phyloP scores from a whole-genome alignment of 2,888 invertebrate species.

The Phyllotreta cruciferae region DNA sequence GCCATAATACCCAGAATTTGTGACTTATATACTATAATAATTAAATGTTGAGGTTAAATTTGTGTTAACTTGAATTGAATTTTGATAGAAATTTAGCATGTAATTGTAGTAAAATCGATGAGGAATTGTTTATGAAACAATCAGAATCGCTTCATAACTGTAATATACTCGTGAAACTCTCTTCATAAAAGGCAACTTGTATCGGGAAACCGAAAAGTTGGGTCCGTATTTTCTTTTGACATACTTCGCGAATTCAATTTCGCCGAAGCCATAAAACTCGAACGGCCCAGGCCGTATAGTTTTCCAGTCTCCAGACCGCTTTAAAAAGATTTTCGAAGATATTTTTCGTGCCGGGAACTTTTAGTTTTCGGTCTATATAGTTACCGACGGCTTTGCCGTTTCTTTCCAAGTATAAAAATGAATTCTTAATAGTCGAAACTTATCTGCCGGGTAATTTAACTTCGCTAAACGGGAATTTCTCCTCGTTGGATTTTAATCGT shows the following conservation, averaged over 20 bases:
- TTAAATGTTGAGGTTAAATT: too few relatives aligned
- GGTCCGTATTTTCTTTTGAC: slow-evolving; percentile 5
- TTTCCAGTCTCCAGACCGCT: not conserved
- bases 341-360: slow-evolving; percentile 2
- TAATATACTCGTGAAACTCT: slow-evolving; percentile 4
- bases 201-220: slow-evolving; percentile 4
- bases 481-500: slow-evolving; percentile 1
- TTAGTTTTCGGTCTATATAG: slow-evolving; percentile 5
- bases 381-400: slow-evolving; percentile 2
- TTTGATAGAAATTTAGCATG: too few relatives aligned
- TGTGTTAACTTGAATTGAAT: too few relatives aligned
- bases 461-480: slow-evolving; percentile 7
- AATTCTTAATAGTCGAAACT: slow-evolving; percentile 17
- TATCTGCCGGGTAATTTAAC: slow-evolving; percentile 19
- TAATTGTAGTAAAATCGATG: too few relatives aligned
- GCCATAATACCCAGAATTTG: too few relatives aligned
- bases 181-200: not conserved
- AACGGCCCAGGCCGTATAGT: slow-evolving; percentile 3
- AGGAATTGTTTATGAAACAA: too few relatives aligned
- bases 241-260: slow-evolving; percentile 7
- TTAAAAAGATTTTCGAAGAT: not conserved
- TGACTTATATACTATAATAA: too few relatives aligned
- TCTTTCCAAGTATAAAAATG: slow-evolving; percentile 11
- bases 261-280: slow-evolving; percentile 3
- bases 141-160: not conserved